Conservation (phyloP, 2,113 vertebrate species). For the Chiloscyllium plagiosum region DNA sequence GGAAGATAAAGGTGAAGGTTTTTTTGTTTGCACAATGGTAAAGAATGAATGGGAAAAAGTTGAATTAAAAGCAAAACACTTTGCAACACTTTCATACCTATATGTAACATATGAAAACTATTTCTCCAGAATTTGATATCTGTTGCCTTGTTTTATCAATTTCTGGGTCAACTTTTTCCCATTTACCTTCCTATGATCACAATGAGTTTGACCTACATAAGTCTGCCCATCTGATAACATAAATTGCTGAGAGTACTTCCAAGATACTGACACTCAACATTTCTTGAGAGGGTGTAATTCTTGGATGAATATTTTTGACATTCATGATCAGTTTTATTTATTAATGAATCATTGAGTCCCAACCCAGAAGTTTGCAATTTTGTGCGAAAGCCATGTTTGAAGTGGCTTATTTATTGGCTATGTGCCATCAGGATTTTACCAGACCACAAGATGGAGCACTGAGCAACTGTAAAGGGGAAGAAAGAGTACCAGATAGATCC, state of each 20-base stretch:
- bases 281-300: background rate
- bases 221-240: background rate
- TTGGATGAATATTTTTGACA: background rate
- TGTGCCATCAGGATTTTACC: background rate
- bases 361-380: background rate
- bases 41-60: background rate
- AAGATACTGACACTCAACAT: background rate
- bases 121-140: background rate
- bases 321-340: background rate
- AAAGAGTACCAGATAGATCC: background rate
- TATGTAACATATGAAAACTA: background rate
- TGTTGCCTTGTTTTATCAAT: background rate
- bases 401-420: background rate
- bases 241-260: background rate
- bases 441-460: conserved; percentile 15
- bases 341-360: background rate
- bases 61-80: background rate
- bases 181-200: background rate
- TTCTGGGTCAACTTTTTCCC: background rate
- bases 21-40: background rate
- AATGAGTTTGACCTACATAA: background rate
- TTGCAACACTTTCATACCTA: background rate
- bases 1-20: too few relatives aligned
- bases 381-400: background rate
- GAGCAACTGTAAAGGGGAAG: background rate